Evolutionary conservation across 1,140 invertebrate species (phyloP).

Genomic region (Diorhabda elongata): DNA sequence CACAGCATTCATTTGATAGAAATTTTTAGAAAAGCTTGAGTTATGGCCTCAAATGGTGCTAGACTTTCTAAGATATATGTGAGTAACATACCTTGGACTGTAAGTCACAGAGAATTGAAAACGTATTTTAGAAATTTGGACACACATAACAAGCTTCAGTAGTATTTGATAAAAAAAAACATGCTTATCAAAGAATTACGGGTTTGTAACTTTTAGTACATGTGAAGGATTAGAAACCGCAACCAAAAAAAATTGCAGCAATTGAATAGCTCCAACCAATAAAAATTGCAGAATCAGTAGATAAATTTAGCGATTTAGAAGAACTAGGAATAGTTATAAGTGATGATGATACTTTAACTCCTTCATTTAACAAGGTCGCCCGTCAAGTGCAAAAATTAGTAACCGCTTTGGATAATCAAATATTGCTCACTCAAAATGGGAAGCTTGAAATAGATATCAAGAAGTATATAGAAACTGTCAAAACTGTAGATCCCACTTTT

Average conservation of each 20-base stretch:
- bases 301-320: conserved; percentile 53
- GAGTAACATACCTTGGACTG: conserved; percentile 74
- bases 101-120: conserved; percentile 64
- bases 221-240: conserved; percentile 56
- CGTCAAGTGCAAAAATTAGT: conserved; percentile 60
- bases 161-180: conserved; percentile 67
- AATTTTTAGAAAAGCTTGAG: conserved; percentile 51
- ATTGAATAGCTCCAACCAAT: conserved; percentile 35
- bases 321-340: conserved; percentile 49
- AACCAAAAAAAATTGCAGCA: conserved; percentile 57
- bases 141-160: conserved; percentile 59
- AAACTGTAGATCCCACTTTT: conserved; percentile 62
- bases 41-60: conserved; percentile 49
- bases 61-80: conserved; percentile 63
- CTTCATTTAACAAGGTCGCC: conserved; percentile 62
- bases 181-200: conserved; percentile 69
- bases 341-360: conserved; percentile 44
- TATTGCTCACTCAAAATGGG: conserved; percentile 83
- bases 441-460: conserved; percentile 83
- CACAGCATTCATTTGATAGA: conserved; percentile 83
- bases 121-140: conserved; percentile 77
- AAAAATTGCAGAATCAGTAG: conserved; percentile 51
- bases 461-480: conserved; percentile 69
- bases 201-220: conserved; percentile 64
- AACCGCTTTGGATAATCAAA: conserved; percentile 56